These are phyloP conservation scores for Popillia japonica DNA, from an alignment of 1,140 invertebrate species.

Conservation along the genomic window DNA sequence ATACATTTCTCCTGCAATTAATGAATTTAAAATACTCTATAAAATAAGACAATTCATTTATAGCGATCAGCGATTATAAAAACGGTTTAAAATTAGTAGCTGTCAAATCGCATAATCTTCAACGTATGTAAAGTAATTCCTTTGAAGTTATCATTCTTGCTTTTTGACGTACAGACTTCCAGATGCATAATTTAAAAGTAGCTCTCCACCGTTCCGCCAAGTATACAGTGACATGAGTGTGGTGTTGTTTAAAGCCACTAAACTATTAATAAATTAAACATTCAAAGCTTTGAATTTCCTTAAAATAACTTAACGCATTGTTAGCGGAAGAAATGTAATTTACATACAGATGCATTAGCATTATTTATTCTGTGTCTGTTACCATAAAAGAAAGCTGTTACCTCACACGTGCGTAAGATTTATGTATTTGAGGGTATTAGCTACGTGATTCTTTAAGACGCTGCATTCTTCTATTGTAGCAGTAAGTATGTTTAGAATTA, in stretches of 20 bases:
- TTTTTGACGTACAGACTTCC: background rate
- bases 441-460: background rate
- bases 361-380: constrained; percentile 26
- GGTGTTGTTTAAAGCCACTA: constrained; percentile 18
- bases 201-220: background rate
- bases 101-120: too few species aligned
- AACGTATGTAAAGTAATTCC: background rate
- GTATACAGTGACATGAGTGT: background rate
- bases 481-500: background rate
- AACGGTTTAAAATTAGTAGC: too few species aligned
- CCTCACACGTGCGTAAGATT: constrained; percentile 21
- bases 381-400: constrained; percentile 34
- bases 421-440: constrained; percentile 5
- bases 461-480: background rate
- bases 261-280: constrained; percentile 32
- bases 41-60: background rate
- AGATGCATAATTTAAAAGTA: background rate
- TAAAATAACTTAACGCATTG: constrained; percentile 30
- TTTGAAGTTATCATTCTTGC: background rate
- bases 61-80: too few species aligned
- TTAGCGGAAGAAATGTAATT: constrained; percentile 25
- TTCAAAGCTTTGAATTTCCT: constrained; percentile 22
- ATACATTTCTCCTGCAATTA: background rate
- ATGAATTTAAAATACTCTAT: background rate
- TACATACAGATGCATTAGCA: constrained; percentile 23